These are phyloP conservation scores for Lordiphosa clarofinis DNA, from an alignment of 1,140 invertebrate species.

Conservation along the genomic window DNA sequence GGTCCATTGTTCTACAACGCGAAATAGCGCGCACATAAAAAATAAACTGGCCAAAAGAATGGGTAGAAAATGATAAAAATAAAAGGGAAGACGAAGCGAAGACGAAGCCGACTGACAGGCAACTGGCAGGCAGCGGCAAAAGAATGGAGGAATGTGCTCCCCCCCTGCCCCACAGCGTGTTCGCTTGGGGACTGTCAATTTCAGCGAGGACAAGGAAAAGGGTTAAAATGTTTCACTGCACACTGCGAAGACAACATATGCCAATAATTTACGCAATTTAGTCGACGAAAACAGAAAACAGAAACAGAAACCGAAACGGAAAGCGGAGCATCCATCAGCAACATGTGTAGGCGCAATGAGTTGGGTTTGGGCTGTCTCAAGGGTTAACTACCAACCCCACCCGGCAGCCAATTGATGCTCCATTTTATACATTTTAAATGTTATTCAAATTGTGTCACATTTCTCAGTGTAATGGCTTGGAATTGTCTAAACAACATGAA, in stretches of 20 bases:
- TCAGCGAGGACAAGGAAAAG: slow-evolving; percentile 59
- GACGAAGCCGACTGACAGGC: slow-evolving; percentile 59
- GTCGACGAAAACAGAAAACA: slow-evolving; percentile 32
- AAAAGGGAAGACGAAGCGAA: slow-evolving; percentile 26
- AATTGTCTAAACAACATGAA: slow-evolving; percentile 38
- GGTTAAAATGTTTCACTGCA: slow-evolving; percentile 73
- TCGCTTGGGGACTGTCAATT: slow-evolving; percentile 29
- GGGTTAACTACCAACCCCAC: slow-evolving; percentile 29
- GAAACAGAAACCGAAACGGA: not conserved
- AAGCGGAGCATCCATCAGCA: slow-evolving; percentile 25
- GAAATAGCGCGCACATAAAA: slow-evolving; percentile 75
- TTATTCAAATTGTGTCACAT: slow-evolving; percentile 77
- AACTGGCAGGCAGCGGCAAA: slow-evolving; percentile 46
- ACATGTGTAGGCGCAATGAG: slow-evolving; percentile 39
- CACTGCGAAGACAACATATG: slow-evolving; percentile 65
- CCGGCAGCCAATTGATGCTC: slow-evolving; percentile 47
- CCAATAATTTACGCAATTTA: slow-evolving; percentile 74
- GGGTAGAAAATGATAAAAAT: slow-evolving; percentile 48
- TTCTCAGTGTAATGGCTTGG: slow-evolving; percentile 75
- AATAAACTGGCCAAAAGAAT: slow-evolving; percentile 34
- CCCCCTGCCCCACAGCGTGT: not conserved
- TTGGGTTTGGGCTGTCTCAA: slow-evolving; percentile 11
- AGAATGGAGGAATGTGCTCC: slow-evolving; percentile 50
- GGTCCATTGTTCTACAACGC: slow-evolving; percentile 69
- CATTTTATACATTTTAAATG: slow-evolving; percentile 77